Evolutionary conservation across 2,113 vertebrate species (phyloP).

Genomic region (Apteryx mantelli): DNA sequence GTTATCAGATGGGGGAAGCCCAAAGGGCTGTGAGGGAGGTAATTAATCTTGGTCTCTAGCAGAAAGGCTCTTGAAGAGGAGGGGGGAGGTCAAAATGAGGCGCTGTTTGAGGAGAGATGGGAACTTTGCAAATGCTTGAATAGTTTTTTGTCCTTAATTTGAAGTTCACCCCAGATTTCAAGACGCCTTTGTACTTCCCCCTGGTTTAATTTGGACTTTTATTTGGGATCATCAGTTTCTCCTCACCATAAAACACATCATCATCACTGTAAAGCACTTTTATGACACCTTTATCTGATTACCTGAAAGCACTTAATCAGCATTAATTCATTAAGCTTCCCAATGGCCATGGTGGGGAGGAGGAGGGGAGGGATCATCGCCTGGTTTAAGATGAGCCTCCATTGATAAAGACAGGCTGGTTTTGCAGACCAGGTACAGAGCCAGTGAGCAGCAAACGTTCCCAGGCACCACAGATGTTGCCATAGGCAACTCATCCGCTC

Average conservation of each 20-base stretch:
- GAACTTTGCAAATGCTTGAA: not conserved
- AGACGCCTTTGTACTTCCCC: constrained; percentile 18
- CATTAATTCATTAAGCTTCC: constrained; percentile 66
- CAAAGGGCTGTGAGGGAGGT: constrained; percentile 49
- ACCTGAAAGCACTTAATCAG: constrained; percentile 64
- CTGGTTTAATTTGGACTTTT: constrained; percentile 32
- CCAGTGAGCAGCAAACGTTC: fast-evolving
- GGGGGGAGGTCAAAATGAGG: not conserved
- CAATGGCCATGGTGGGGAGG: not conserved
- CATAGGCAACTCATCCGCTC: not conserved
- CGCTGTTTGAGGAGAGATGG: not conserved
- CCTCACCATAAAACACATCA: constrained; percentile 62
- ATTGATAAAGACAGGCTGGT: not conserved
- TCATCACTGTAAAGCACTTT: constrained; percentile 51
- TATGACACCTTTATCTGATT: constrained; percentile 67
- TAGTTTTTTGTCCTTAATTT: constrained; percentile 14
- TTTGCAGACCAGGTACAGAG: not conserved
- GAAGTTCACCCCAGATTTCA: constrained; percentile 1
- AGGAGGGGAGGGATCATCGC: not conserved
- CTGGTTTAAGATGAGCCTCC: not conserved
- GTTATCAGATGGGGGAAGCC: constrained; percentile 74
- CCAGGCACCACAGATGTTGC: not conserved
- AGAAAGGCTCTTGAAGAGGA: constrained; percentile 31
- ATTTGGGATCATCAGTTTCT: constrained; percentile 68
- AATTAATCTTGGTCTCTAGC: constrained; percentile 65